Evolutionary conservation across 1,140 invertebrate species (phyloP).

Genomic region (Acromyrmex heyeri): DNA sequence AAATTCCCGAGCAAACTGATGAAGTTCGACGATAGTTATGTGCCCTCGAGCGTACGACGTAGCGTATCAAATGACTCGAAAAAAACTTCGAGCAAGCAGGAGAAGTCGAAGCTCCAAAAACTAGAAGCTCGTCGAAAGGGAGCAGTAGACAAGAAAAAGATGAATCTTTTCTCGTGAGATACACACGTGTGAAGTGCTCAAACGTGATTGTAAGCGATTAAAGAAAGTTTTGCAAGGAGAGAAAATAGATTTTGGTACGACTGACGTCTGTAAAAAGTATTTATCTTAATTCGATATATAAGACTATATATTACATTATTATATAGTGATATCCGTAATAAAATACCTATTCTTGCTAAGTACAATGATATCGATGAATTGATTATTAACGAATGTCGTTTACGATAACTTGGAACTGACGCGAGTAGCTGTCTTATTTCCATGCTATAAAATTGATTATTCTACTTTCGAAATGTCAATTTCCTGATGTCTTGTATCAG

Average conservation of each 20-base stretch:
- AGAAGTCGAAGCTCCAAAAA: slow-evolving; percentile 37
- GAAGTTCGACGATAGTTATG: slow-evolving; percentile 78
- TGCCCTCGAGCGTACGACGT: slow-evolving; percentile 72
- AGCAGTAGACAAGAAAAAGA: slow-evolving; percentile 34
- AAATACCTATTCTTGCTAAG: slow-evolving; percentile 39
- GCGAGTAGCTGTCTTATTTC: background rate
- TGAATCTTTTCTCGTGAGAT: slow-evolving; percentile 50
- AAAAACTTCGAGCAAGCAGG: slow-evolving; percentile 1
- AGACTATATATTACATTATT: slow-evolving; percentile 33
- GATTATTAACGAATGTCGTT: background rate
- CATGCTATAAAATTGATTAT: background rate
- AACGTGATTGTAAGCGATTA: no score
- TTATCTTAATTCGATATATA: slow-evolving; percentile 22
- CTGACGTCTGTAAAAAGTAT: slow-evolving; percentile 24
- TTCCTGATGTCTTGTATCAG: background rate
- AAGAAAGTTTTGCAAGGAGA: background rate
- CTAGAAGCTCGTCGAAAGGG: slow-evolving; percentile 17
- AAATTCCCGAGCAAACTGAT: slow-evolving; percentile 70
- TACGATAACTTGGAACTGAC: background rate
- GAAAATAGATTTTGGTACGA: slow-evolving; percentile 25
- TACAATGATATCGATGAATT: background rate
- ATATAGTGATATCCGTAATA: slow-evolving; percentile 66
- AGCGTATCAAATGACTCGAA: slow-evolving; percentile 24
- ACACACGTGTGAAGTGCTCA: background rate
- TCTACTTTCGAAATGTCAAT: background rate